Evolutionary conservation across 2,888 invertebrate genomes (phyloP).

Genomic region (Euzetes globulus): DNA sequence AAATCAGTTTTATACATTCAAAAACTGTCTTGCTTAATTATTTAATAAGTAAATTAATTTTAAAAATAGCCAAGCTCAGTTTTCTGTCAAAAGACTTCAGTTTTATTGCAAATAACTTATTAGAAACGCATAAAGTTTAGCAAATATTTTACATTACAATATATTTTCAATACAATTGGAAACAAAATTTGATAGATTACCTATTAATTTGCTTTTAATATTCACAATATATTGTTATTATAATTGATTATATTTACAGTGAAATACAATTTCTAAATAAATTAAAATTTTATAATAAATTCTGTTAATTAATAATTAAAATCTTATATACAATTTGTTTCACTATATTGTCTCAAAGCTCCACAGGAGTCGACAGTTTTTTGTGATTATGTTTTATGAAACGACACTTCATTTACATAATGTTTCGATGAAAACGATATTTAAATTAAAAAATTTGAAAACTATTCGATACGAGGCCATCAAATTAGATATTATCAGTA

Average conservation of each 20-base stretch:
- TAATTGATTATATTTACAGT: not conserved
- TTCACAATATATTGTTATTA: not conserved
- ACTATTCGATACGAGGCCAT: too few species aligned
- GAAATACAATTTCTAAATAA: slow-evolving; percentile 2
- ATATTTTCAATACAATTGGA: not conserved
- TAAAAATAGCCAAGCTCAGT: too few species aligned
- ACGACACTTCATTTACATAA: too few species aligned
- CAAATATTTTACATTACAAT: slow-evolving; percentile 14
- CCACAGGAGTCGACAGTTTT: slow-evolving; percentile 21
- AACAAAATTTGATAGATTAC: slow-evolving; percentile 10
- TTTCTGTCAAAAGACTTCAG: not conserved
- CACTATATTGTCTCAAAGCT: slow-evolving; percentile 30
- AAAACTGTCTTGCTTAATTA: too few species aligned
- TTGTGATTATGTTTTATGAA: slow-evolving; percentile 2
- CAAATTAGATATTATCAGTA: too few species aligned
- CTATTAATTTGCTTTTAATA: not conserved
- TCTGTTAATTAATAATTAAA: not conserved
- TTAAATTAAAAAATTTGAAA: too few species aligned
- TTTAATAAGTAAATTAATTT: too few species aligned
- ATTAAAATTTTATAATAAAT: not conserved
- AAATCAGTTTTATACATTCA: too few species aligned
- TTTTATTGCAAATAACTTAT: slow-evolving; percentile 22
- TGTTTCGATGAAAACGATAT: too few species aligned
- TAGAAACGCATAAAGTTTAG: not conserved
- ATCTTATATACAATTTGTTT: slow-evolving; percentile 24